phyloP scores from a whole-genome alignment of 2,797 vertebrate genomes.

The Urosaurus nigricauda region DNA sequence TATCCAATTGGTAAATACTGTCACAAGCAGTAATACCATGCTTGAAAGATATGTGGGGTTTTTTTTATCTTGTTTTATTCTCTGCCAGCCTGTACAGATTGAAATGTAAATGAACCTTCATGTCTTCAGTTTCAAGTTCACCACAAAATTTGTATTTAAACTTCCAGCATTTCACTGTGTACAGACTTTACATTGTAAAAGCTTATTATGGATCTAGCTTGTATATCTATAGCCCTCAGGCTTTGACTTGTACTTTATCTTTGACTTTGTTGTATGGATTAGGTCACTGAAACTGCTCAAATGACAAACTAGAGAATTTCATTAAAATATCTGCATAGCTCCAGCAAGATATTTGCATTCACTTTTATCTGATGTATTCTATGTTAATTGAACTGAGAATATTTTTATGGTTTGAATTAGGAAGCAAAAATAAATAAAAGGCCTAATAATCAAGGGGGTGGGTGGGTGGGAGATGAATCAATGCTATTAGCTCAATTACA shows the following conservation, averaged over 20 bases:
- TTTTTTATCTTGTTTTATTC: conserved; percentile 7
- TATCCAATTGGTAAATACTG: conserved; percentile 36
- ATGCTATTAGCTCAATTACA: conserved; percentile 15
- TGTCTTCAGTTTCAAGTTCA: conserved; percentile 59
- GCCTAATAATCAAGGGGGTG: not conserved
- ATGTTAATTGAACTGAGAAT: conserved; percentile 15
- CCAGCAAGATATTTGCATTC: conserved; percentile 14
- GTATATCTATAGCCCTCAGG: conserved; percentile 7
- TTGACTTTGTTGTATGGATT: conserved; percentile 36
- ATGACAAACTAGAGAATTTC: conserved; percentile 32
- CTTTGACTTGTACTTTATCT: not conserved
- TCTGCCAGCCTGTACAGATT: conserved; percentile 15
- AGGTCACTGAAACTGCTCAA: conserved; percentile 48
- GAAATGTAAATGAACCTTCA: conserved; percentile 59
- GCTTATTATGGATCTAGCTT: not conserved
- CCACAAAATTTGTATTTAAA: conserved; percentile 25
- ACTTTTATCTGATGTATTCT: conserved; percentile 20
- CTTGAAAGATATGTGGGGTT: conserved; percentile 31
- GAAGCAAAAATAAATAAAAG: conserved; percentile 34
- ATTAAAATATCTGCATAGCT: conserved; percentile 31
- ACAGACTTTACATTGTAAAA: conserved; percentile 28
- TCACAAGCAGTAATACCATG: conserved; percentile 29
- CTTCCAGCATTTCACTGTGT: not conserved
- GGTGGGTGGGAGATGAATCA: not conserved
- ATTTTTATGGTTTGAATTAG: not conserved